These are phyloP conservation scores for Strigops habroptila DNA, from an alignment of 2,113 vertebrate genomes.

Conservation along the genomic window DNA sequence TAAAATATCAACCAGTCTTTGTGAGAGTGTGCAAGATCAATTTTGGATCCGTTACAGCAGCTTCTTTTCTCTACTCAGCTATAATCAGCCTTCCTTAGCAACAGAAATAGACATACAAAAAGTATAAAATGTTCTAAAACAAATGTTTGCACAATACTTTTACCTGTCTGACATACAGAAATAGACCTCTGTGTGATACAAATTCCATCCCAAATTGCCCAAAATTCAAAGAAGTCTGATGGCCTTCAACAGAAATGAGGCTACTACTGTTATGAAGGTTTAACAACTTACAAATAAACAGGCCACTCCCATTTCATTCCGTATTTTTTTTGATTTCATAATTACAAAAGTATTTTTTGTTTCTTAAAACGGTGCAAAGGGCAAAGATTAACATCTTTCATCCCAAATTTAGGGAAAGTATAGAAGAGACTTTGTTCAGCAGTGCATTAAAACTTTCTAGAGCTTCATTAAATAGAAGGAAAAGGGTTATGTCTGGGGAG, in stretches of 20 bases:
- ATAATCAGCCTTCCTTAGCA: constrained; percentile 61
- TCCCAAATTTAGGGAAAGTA: not conserved
- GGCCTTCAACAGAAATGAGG: not conserved
- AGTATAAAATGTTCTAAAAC: not conserved
- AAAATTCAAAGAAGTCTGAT: not conserved
- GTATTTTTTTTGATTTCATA: not conserved
- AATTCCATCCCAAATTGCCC: not conserved
- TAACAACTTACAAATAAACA: not conserved
- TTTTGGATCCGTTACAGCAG: constrained; percentile 57
- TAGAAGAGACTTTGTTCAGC: not conserved
- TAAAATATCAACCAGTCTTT: constrained; percentile 58
- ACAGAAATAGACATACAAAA: constrained; percentile 43
- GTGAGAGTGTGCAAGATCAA: constrained; percentile 59
- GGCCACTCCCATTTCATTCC: not conserved
- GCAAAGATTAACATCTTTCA: not conserved
- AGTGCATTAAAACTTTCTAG: not conserved
- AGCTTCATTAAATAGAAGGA: not conserved
- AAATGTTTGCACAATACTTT: constrained; percentile 28
- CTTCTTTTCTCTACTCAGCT: constrained; percentile 63
- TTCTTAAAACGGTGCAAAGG: not conserved
- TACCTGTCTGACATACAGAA: constrained; percentile 39
- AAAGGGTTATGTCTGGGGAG: not conserved
- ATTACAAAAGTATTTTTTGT: not conserved
- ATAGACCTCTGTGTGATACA: not conserved
- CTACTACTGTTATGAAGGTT: not conserved